These are phyloP conservation scores for Chironomus striatipennis DNA, from an alignment of 1,140 invertebrate genomes.

Conservation along the genomic window DNA sequence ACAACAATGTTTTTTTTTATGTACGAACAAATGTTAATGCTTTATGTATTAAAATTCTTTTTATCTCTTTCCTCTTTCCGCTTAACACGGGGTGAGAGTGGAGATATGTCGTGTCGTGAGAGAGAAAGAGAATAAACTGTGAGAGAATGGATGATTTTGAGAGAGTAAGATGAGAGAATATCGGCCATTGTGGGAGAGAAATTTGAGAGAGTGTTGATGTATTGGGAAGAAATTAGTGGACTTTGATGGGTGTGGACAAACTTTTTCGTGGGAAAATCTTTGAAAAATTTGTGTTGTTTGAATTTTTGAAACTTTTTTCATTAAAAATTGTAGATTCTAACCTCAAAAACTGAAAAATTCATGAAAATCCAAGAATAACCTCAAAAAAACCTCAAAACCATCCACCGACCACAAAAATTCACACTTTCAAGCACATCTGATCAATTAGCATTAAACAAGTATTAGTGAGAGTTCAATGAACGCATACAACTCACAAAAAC, in stretches of 20 bases:
- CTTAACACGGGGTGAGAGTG: neutral
- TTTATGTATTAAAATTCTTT: neutral
- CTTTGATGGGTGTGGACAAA: neutral
- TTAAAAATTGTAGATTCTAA: neutral
- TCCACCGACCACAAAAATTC: neutral
- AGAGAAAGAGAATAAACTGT: neutral
- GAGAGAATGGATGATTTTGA: neutral
- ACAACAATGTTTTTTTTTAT: neutral
- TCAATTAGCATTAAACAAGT: neutral
- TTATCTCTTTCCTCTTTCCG: neutral
- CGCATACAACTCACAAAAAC: neutral
- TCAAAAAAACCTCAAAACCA: neutral
- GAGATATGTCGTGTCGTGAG: neutral
- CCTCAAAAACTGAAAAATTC: neutral
- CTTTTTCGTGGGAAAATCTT: slow-evolving; percentile 16
- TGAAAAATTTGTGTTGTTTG: neutral
- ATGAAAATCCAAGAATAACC: neutral
- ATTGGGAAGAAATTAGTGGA: neutral
- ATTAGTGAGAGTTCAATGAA: slow-evolving; percentile 22
- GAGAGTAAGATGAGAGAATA: neutral
- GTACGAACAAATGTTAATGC: slow-evolving; percentile 20
- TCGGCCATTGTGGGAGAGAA: neutral
- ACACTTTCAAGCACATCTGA: slow-evolving; percentile 4
- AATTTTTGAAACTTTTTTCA: neutral
- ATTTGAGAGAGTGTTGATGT: neutral